Base-by-base conservation (phyloP, 1,140 invertebrate species). In the Philopotamus ludificatus region DNA sequence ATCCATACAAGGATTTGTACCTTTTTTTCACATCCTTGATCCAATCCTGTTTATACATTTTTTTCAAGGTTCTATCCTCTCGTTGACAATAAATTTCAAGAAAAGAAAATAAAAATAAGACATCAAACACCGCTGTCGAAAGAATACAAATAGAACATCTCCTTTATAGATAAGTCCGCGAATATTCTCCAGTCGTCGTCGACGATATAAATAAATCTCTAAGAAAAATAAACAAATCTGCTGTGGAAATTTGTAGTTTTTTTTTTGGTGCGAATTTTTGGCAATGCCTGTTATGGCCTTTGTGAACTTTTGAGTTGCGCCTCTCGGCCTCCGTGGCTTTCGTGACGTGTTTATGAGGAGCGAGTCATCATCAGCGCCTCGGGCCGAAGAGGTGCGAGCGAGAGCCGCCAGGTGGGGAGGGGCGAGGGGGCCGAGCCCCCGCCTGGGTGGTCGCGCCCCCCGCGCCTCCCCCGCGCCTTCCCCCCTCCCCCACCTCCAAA, bases 371-470 rank as follows among this genome's bases (percentile, higher is more conserved):
- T 12, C 4, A 34, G 28, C 28, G 28, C 28, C 28, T 34, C 12
- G 12, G 28, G 4, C 12, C 12, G 4, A 34, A 4, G 28, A 34
- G 28, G 28, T 7, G 28, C 28, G 28, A 34, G 28, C 28, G 28
- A 34, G 28, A 34, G 28, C 28, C 28, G 28, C 4, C 28, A 34
- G 12, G 12, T 7, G 12, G 28, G 12, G 28, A 21, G 7, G 54
- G 39, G 18, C 39, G 16, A 58, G 2, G 8, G 1, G n/a, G 23
- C 47, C 10, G 47, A 10, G 12, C 10, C 16, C 15, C 4, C 23
- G 55, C 62, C 45, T 64, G 66, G 66, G 66, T 68, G 66, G 66
- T 63, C 66, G 44, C 3, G 53, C 66, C 55, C n/a, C n/a, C n/a
- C n/a, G n/a, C n/a, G n/a, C n/a, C 59, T 21, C 65, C 44, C 65